These are phyloP conservation scores for Petrolisthes cinctipes DNA, from an alignment of 2,888 invertebrate species.

Conservation along the genomic window DNA sequence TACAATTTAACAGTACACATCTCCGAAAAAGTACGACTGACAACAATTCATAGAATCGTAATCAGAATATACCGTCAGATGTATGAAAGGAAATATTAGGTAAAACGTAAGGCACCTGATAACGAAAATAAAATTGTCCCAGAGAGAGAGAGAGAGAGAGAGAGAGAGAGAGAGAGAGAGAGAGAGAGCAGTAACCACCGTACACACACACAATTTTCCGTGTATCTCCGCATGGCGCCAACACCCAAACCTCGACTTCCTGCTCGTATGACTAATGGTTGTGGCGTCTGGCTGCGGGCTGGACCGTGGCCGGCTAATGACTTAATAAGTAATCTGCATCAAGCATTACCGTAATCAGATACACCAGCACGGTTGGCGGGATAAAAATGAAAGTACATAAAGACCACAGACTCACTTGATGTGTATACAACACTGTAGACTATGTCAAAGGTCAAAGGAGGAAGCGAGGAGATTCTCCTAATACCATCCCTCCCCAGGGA, in stretches of 20 bases:
- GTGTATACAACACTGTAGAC: too few species aligned
- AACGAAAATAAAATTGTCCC: not conserved
- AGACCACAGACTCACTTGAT: too few species aligned
- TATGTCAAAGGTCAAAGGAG: too few species aligned
- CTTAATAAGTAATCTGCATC: constrained; percentile 10
- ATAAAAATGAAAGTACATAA: too few species aligned
- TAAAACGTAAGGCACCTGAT: too few species aligned
- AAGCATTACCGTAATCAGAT: not conserved
- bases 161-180: not conserved
- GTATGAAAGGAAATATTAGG: too few species aligned
- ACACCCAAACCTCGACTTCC: not conserved
- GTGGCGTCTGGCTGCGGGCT: not conserved
- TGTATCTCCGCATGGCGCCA: not conserved
- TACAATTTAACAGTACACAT: too few species aligned
- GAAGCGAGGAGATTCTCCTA: too few species aligned
- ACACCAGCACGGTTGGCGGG: not conserved
- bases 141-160: not conserved
- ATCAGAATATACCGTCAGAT: too few species aligned
- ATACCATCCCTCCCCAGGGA: too few species aligned
- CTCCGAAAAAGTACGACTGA: too few species aligned
- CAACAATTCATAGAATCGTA: too few species aligned
- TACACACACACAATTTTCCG: not conserved
- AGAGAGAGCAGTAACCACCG: not conserved
- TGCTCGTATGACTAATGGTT: constrained; percentile 15
- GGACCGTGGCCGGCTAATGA: not conserved